These are phyloP conservation scores for Pyrgus malvae DNA, from an alignment of 2,888 invertebrate genomes.

Conservation along the genomic window DNA sequence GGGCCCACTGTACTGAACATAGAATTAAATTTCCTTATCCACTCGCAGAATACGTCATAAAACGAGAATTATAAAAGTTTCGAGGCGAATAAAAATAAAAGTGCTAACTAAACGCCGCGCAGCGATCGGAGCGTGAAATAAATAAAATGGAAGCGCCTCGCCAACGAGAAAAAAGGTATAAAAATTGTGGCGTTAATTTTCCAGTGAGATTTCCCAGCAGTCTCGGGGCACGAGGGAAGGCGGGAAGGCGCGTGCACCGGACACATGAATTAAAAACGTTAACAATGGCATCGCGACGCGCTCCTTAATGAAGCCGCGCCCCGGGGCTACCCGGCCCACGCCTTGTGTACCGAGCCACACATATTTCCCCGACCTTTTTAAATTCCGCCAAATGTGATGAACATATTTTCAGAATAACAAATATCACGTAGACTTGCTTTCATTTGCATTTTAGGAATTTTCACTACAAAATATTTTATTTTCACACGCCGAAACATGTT, in stretches of 20 bases:
- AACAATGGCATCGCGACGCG: slow-evolving; percentile 71
- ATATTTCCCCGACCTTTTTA: slow-evolving; percentile 17
- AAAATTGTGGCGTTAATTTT: slow-evolving; percentile 79
- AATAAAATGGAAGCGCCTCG: slow-evolving; percentile 72
- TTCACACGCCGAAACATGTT: no score
- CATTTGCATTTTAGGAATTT: not conserved
- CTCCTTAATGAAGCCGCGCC: slow-evolving; percentile 71
- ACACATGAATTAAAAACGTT: slow-evolving; percentile 81
- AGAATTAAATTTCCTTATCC: slow-evolving; percentile 31
- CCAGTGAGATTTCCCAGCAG: slow-evolving; percentile 78
- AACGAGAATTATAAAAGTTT: slow-evolving; percentile 51
- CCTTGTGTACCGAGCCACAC: slow-evolving; percentile 25
- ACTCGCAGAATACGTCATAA: slow-evolving; percentile 33
- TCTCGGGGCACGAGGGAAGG: slow-evolving; percentile 49
- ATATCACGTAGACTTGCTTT: not conserved
- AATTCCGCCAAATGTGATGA: slow-evolving; percentile 26
- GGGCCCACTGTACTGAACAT: slow-evolving; percentile 24
- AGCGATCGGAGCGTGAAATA: slow-evolving; percentile 75
- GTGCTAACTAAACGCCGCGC: slow-evolving; percentile 63
- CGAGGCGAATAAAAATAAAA: slow-evolving; percentile 56
- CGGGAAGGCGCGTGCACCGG: slow-evolving; percentile 68
- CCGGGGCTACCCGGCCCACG: slow-evolving; percentile 39
- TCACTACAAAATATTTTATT: no score
- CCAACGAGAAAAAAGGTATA: slow-evolving; percentile 63
- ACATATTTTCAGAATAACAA: slow-evolving; percentile 1